A percentile compares a stretch with the other conserved stretches of the same genome.
Evolutionary conservation across 2,888 invertebrate species (phyloP).

Genomic region (Ferdinandea cuprea): DNA sequence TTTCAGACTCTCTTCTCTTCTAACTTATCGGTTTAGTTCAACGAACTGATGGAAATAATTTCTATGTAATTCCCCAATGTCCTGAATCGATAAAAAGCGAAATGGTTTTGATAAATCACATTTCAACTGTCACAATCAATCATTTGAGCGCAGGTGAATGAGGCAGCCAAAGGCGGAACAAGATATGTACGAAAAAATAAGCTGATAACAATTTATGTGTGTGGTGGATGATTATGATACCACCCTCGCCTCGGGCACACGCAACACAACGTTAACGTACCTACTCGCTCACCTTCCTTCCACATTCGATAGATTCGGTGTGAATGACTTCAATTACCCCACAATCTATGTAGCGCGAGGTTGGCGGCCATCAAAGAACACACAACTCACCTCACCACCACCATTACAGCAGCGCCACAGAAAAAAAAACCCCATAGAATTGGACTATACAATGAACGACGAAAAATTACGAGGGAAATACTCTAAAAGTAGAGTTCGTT

Average conservation of each 20-base stretch:
- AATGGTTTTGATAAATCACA: conserved; percentile 45
- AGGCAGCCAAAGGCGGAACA: conserved; percentile 15
- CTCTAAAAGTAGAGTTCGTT: conserved; percentile 64
- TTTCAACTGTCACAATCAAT: conserved; percentile 42
- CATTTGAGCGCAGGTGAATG: conserved; percentile 46
- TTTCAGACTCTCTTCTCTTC: conserved; percentile 11
- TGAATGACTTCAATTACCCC: conserved; percentile 83
- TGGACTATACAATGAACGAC: conserved; percentile 68
- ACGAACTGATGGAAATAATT: conserved; percentile 27
- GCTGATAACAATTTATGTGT: conserved; percentile 29
- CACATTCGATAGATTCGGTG: conserved; percentile 76
- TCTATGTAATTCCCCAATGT: conserved; percentile 6
- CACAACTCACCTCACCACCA: conserved; percentile 44
- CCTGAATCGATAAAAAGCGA: conserved; percentile 60
- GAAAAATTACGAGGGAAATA: conserved; percentile 72
- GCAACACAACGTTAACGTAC: conserved; percentile 53
- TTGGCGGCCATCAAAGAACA: conserved; percentile 77
- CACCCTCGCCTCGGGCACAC: conserved; percentile 32
- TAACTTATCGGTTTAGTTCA: conserved; percentile 53
- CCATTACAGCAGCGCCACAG: conserved; percentile 45
- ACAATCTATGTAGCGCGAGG: conserved; percentile 81
- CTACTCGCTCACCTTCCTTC: conserved; percentile 66
- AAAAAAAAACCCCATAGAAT: conserved; percentile 46
- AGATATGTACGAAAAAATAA: background rate
- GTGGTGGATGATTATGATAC: conserved; percentile 37